A percentile compares a stretch with the other conserved stretches of the same genome.
Evolutionary conservation across 2,888 invertebrate species (phyloP).

Genomic region (Epinotia ramella): DNA sequence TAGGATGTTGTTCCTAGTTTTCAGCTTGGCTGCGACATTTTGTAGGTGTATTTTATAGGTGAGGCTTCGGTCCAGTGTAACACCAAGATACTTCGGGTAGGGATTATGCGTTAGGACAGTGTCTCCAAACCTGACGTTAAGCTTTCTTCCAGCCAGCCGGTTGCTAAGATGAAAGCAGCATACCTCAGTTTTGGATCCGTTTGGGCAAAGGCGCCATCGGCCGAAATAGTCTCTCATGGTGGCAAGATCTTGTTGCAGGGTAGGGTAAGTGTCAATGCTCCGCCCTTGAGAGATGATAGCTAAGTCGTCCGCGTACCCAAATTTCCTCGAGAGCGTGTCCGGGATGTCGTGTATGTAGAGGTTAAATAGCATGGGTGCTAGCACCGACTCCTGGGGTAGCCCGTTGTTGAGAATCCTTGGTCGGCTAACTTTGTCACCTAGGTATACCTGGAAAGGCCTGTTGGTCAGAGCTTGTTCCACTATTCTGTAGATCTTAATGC

Average conservation of each 20-base stretch:
- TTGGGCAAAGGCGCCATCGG: background rate
- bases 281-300: background rate
- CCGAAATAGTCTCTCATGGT: background rate
- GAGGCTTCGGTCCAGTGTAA: background rate
- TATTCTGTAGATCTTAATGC: too few relatives aligned
- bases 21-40: background rate
- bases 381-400: background rate
- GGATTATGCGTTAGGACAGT: background rate
- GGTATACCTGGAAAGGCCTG: too few relatives aligned
- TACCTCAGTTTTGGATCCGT: background rate
- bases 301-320: too few relatives aligned
- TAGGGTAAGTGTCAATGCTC: background rate
- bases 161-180: background rate
- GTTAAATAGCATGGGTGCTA: background rate
- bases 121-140: background rate
- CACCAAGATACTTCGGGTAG: background rate
- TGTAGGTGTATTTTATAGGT: background rate
- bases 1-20: too few relatives aligned
- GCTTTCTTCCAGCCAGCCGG: background rate
- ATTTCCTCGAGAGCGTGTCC: too few relatives aligned
- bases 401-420: background rate
- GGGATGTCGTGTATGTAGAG: background rate
- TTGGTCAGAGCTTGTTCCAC: too few relatives aligned
- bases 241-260: background rate
- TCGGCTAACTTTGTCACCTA: background rate